Evolutionary conservation across 2,113 vertebrate genomes (phyloP), one percentile per base, ranked within the genome.

Genomic region (Microtus montanus): DNA sequence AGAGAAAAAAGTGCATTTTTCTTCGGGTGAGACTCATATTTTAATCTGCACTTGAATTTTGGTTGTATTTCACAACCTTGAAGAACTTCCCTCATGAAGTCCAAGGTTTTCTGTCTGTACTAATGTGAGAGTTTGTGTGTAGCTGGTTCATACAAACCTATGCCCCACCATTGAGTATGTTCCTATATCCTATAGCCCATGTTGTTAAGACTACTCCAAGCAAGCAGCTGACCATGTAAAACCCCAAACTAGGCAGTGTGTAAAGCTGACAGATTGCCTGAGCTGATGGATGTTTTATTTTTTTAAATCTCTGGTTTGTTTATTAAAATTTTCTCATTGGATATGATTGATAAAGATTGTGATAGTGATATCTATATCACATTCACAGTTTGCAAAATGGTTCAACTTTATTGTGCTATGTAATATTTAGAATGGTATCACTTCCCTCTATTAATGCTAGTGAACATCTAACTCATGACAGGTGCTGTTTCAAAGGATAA

Each of bases 1-100:
- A 83, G 96, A 90, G 74, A n/a, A 87, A 90, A 87, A 90, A 47
- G 64, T 22, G 7, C 96, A 58, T 86, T 97, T 88, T 95, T 78
- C n/a, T 54, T 86, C 20, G 19, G 58, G 58, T 58, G 19, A 58
- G 58, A 58, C 58, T 58, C 58, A 58, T 58, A 58, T 58, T 58
- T 58, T 58, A 58, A 58, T 58, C 58, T 58, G 58, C 58, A 58
- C 58, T 78, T 54, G 90, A 93, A 96, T 93, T 89, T 77, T 0
- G 1, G 89, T 78, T 83, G 14, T 90, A 79, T 85, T 96, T 96
- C 68, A 92, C 79, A 95, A 54, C 8, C 61, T 35, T 0, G 0
- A 93, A 68, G 68, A 86, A 41, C 11, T 58, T 49, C 68, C 38
- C 28, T 26, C 68, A 71, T 84, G 73, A 71, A 89, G 4, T 79